Base-by-base conservation (phyloP, 1,140 invertebrate genomes). In the Camponotus vicinus region DNA sequence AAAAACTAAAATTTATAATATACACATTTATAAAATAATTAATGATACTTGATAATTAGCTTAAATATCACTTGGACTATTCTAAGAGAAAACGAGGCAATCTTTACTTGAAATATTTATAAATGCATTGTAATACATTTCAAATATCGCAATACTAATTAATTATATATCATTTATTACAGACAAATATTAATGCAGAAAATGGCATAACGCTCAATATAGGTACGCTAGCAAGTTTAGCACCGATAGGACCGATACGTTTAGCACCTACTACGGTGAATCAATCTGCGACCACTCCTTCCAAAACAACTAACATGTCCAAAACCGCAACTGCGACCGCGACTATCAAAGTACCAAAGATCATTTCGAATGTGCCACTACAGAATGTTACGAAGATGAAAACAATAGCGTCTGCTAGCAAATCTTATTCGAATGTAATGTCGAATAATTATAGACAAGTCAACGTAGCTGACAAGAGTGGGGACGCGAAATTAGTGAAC, bases 201-300 rank as follows among this genome's bases (percentile, higher is more conserved):
- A 88, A 90, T 40, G 94, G 94, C 21, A 95, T 95, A 77, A 95
- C 95, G 0, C 87, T 95, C n/a, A 95, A 95, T 67, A 95, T 95
- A 27, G 95, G 95, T 18, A 95, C 95, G 0, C 76, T 95, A 13
- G 95, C 95, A 5, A 95, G 95, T 89, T 77, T 95, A 42, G 92
- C 93, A 4, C 94, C 95, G 0, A 92, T 94, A 37, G 95, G 95
- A 7, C 95, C 95, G 11, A 94, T 95, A 69, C 93, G 93, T 85
- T 90, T 95, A 42, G 91, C 91, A 45, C 93, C 94, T 0, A 86
- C 89, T 13, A 84, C 92, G 18, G 82, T 87, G 5, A 55, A 32
- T 84, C 89, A 91, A 86, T 9, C 42, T 21, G 21, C 59, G 2
- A 71, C 73, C 32, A 75, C 78, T 37, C 7, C 85, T 27, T 69